These are phyloP conservation scores for Mormyrus proboscirostris DNA, from an alignment of 2,797 vertebrate genomes.

Conservation along the genomic window DNA sequence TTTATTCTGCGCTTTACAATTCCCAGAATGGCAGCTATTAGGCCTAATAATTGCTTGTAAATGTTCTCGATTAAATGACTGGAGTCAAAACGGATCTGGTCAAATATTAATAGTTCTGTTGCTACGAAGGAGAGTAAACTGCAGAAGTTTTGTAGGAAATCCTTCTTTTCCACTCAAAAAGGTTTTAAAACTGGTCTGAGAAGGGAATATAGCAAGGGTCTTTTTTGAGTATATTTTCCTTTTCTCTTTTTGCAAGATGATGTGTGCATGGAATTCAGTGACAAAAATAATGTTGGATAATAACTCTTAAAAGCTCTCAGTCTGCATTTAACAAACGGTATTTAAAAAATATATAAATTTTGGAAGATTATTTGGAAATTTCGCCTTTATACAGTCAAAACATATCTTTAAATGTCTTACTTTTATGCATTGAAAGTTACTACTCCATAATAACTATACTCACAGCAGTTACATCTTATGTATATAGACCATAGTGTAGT, in stretches of 20 bases:
- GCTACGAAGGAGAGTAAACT: neutral
- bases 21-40: neutral
- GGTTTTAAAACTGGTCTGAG: neutral
- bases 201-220: neutral
- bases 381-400: neutral
- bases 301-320: neutral
- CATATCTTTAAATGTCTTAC: neutral
- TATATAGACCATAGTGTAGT: neutral
- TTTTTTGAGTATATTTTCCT: neutral
- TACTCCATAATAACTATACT: neutral
- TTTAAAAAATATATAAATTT: neutral
- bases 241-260: neutral
- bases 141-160: neutral
- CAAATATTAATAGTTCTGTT: neutral
- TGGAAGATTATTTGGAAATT: neutral
- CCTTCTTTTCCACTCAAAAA: neutral
- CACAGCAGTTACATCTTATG: neutral
- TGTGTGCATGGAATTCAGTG: neutral
- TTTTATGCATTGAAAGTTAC: neutral
- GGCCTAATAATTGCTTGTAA: neutral
- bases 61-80: slow-evolving; percentile 3
- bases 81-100: slow-evolving; percentile 1
- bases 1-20: neutral
- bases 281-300: neutral
- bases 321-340: neutral